Base-by-base conservation (phyloP, 2,113 vertebrate species). In the Phoxinus phoxinus region DNA sequence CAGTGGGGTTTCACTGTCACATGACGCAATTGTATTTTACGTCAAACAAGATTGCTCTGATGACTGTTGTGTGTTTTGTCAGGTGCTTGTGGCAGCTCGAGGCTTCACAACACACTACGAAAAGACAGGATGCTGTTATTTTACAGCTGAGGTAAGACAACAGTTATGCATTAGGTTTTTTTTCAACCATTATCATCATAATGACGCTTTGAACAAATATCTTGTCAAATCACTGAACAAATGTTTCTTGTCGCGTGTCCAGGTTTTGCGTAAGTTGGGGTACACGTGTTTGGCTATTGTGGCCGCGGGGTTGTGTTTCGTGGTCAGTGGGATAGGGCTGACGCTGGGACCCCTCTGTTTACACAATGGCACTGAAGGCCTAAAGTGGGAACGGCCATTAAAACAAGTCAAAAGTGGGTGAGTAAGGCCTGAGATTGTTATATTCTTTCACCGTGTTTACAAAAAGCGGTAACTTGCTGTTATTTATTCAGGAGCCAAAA, bases 341-440 rank as follows among this genome's bases (percentile, higher is more conserved):
- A 59, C 58, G 0, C 84, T 75, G 53, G 95, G 95, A 35, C 95
- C 95, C 0, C 89, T 91, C 3, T 95, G 95, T 89, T 88, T 93
- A 3, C 92, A 94, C 86, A 93, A 94, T 46, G 32, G 84, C 67
- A 91, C 87, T 3, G 87, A 90, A 0, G 93, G 92, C 2, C 77
- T 51, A 0, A 65, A 41, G 3, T 95, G 95, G 95, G 93, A 88
- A 0, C 88, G 91, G 13, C 94, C 95, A 0, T 89, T 95, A 19
- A 84, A 12, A 53, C 27, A 0, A 48, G 35, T 35, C 7, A 74
- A 65, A 27, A 23, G 25, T 3, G 30, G 73, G 89, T 90, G 74
- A 90, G 87, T 71, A 21, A 53, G 32, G 51, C 15, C 17, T 75
- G 11, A 35, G 35, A 27, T 71, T 19, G 5, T 15, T 25, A 32